phyloP scores from a whole-genome alignment of 1,140 invertebrate genomes.

The Calliopsis andreniformis region DNA sequence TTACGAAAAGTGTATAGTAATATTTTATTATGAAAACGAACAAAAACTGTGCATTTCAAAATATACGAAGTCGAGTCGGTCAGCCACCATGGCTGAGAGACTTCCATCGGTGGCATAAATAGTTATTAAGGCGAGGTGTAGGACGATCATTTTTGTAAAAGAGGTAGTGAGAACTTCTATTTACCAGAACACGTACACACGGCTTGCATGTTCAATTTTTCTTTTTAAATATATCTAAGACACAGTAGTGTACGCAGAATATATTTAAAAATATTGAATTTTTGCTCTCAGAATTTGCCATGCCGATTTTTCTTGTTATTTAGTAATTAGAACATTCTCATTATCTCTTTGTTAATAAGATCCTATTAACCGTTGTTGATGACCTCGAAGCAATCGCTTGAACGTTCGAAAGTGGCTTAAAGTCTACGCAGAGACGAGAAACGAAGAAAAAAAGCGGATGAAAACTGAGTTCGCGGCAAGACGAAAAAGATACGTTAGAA shows the following conservation, averaged over 20 bases:
- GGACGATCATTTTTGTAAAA: constrained; percentile 35
- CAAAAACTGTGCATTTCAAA: constrained; percentile 56
- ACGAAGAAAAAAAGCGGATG: neutral
- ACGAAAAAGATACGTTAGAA: neutral
- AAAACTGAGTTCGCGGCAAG: constrained; percentile 5
- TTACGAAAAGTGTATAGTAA: constrained; percentile 69
- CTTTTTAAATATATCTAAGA: no score
- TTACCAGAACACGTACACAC: neutral
- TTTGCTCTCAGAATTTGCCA: constrained; percentile 2
- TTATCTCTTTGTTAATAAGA: constrained; percentile 40
- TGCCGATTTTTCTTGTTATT: constrained; percentile 2
- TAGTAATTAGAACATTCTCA: constrained; percentile 36
- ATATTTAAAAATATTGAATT: constrained; percentile 14
- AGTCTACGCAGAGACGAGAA: constrained; percentile 8
- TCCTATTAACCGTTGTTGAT: constrained; percentile 26
- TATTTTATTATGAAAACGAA: constrained; percentile 72
- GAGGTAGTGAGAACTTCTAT: constrained; percentile 36
- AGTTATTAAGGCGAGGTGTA: constrained; percentile 43
- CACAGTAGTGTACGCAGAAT: neutral
- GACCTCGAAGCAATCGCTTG: constrained; percentile 34
- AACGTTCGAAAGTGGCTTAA: constrained; percentile 47
- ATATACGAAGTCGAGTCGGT: constrained; percentile 50
- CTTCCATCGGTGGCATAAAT: constrained; percentile 48
- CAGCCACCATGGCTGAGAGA: constrained; percentile 4
- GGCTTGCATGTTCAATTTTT: constrained; percentile 1